Base-by-base conservation (phyloP, 2,797 vertebrate species). In the Chrosomus eos region DNA sequence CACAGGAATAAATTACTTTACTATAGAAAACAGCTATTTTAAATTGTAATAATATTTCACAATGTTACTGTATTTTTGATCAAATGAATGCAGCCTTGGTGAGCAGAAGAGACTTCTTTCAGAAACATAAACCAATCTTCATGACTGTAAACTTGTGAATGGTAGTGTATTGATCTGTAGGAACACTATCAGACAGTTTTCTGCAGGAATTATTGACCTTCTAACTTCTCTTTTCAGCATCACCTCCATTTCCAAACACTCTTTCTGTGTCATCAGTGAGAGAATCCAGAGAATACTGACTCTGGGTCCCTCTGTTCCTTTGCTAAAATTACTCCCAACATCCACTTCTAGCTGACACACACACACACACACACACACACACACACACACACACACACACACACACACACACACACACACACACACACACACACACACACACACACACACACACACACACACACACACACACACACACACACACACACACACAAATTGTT, bases 361-460 rank as follows among this genome's bases (percentile, higher is more conserved):
- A 43, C 40, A 9, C 51, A 72, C 71, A 23, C 71, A 26, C 73
- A 75, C 72, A 51, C 72, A 51, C 72, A 75, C 64, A 68, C 78
- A 55, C 51, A n/a, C 72, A 75, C 72, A 48, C 72, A 48, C 72
- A 74, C 62, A 67, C 78, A 74, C 45, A 31, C 31, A 31, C 31
- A 31, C 31, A 31, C 53, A 9, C 51, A 72, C 71, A 23, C 71
- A 26, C 73, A 75, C 72, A 51, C 72, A 51, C 72, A 75, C 64
- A 68, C 78, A 55, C 51, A 31, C 31, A 31, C 31, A 31, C 31
- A 31, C 31, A 38, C 36, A 38, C 36, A 38, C 36, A 38, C 36
- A 36, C 5, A 36, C 36, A 9, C 40, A 45, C 11, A 45, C 43
- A 55, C 53, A 9, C 51, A 72, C 71, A 23, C 71, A 26, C 73